Conservation (phyloP, 2,113 vertebrate species). For the Tricholaema leucomelas region DNA sequence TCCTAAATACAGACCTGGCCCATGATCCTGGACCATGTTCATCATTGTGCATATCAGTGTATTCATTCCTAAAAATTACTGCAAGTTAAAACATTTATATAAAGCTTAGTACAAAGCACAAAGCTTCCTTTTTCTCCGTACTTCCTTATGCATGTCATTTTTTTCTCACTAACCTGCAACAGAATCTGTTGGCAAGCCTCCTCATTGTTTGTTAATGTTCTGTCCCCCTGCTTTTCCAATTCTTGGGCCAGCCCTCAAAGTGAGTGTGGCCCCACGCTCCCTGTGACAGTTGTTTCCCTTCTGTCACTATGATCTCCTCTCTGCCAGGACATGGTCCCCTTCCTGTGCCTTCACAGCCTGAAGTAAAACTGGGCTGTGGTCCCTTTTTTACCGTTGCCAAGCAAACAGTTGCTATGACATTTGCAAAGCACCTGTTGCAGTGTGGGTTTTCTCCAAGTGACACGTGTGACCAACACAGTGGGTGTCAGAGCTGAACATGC, state of each 20-base stretch:
- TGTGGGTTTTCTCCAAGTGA: rapidly evolving
- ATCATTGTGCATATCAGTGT: rapidly evolving
- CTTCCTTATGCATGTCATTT: not conserved
- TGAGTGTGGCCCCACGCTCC: rapidly evolving
- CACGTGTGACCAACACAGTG: rapidly evolving
- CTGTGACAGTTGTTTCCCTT: not conserved
- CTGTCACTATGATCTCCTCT: not conserved
- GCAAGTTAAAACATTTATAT: not conserved
- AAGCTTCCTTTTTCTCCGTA: not conserved
- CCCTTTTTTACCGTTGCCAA: not conserved
- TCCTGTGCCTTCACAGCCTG: not conserved
- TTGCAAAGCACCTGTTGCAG: not conserved
- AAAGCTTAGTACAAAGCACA: not conserved
- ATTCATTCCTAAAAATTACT: not conserved
- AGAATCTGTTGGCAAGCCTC: not conserved
- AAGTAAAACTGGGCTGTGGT: rapidly evolving
- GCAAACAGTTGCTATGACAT: not conserved
- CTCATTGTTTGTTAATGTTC: not conserved
- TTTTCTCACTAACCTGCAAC: rapidly evolving
- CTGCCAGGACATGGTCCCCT: not conserved
- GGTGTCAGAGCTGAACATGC: not conserved
- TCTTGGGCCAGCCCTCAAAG: not conserved
- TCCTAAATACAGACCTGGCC: not conserved
- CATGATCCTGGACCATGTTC: not conserved
- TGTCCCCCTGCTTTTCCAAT: not conserved